These are phyloP conservation scores for Chrysodeixis includens DNA, from an alignment of 2,888 invertebrate species.

Conservation along the genomic window DNA sequence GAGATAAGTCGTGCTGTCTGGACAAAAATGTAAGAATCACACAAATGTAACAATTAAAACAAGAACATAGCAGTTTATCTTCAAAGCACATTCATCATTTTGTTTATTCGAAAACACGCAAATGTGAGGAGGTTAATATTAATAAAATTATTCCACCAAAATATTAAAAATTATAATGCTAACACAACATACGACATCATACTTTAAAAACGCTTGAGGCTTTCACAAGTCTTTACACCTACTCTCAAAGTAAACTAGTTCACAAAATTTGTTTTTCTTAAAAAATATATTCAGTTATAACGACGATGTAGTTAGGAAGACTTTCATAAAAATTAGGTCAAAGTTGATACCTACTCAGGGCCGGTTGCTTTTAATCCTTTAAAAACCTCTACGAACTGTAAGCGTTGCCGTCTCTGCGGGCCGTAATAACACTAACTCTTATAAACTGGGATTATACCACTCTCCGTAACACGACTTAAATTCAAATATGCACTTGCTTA, in stretches of 20 bases:
- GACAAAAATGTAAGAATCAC: too few relatives aligned
- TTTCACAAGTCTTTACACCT: slow-evolving; percentile 1
- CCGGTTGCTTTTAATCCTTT: slow-evolving; percentile 71
- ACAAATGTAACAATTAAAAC: too few relatives aligned
- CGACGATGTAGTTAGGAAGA: slow-evolving; percentile 22
- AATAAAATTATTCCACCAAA: too few relatives aligned
- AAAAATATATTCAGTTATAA: slow-evolving; percentile 25
- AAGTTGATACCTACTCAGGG: slow-evolving; percentile 56
- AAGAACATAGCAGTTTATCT: too few relatives aligned
- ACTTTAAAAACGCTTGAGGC: slow-evolving; percentile 15
- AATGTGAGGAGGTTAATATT: too few relatives aligned
- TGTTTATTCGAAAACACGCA: too few relatives aligned
- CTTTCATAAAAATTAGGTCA: slow-evolving; percentile 57
- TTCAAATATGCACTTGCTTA: slow-evolving; percentile 76
- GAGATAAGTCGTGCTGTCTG: too few relatives aligned
- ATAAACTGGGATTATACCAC: slow-evolving; percentile 77
- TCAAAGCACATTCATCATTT: too few relatives aligned
- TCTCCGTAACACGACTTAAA: slow-evolving; percentile 75
- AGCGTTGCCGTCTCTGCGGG: slow-evolving; percentile 68
- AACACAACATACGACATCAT: neutral
- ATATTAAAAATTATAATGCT: too few relatives aligned
- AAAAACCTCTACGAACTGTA: slow-evolving; percentile 70
- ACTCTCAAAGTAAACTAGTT: slow-evolving; percentile 15
- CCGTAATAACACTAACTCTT: slow-evolving; percentile 80
- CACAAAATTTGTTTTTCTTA: slow-evolving; percentile 16